Percentiles rank a stretch among this genome's conserved stretches.
Evolutionary conservation across 1,140 invertebrate genomes (phyloP).

Genomic region (Drosophila bocqueti): DNA sequence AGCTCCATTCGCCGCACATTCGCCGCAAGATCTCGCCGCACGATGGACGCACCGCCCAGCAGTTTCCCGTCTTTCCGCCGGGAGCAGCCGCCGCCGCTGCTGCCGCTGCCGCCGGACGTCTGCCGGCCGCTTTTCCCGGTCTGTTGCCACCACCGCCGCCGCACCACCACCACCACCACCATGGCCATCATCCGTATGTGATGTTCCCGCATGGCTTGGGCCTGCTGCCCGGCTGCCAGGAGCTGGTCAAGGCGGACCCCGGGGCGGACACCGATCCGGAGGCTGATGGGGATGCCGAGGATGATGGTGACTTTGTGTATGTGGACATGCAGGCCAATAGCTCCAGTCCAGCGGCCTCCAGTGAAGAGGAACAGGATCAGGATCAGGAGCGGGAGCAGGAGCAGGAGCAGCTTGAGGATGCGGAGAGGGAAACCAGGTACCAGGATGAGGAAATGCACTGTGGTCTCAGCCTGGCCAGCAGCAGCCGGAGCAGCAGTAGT

Average conservation of each 20-base stretch:
- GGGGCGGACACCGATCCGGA: conserved; percentile 28
- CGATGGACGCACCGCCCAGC: conserved; percentile 94
- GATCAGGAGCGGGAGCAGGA: conserved; percentile 48
- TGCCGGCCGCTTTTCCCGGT: conserved; percentile 86
- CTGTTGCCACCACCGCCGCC: conserved; percentile 85
- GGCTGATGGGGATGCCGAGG: conserved; percentile 49
- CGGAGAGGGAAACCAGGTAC: no score
- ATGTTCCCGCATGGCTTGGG: conserved; percentile 64
- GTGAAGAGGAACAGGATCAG: conserved; percentile 62
- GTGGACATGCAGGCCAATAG: conserved; percentile 73
- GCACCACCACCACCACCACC: conserved; percentile 67
- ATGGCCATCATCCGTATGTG: conserved; percentile 43
- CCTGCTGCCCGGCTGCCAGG: conserved; percentile 49
- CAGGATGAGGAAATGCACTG: conserved; percentile 56
- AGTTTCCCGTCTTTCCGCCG: conserved; percentile 88
- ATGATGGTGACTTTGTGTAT: conserved; percentile 71
- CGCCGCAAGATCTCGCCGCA: conserved; percentile 96
- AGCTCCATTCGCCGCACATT: conserved; percentile 97
- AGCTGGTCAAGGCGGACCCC: conserved; percentile 31
- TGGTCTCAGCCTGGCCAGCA: conserved; percentile 64
- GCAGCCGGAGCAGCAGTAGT: conserved; percentile 37
- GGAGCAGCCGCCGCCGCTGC: conserved; percentile 72
- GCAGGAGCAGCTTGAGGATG: conserved; percentile 6
- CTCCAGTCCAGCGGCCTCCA: conserved; percentile 68
- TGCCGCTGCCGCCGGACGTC: conserved; percentile 66